phyloP scores from a whole-genome alignment of 2,888 invertebrate species.

The Scaptomyza reducta region DNA sequence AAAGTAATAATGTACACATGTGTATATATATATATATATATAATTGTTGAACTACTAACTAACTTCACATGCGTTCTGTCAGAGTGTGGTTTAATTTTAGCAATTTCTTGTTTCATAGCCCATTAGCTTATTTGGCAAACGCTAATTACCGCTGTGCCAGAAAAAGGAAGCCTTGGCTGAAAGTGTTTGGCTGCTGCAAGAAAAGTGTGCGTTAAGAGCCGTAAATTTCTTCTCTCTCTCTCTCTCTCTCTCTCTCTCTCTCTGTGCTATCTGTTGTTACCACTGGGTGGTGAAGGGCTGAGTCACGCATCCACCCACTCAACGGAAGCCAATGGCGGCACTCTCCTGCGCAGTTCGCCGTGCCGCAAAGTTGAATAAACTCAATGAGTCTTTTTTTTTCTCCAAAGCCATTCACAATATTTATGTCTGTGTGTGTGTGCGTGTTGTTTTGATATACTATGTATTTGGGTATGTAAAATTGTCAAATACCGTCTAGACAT shows the following conservation, averaged over 20 bases:
- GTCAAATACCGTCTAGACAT: constrained; percentile 76
- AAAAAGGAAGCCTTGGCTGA: constrained; percentile 26
- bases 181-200: constrained; percentile 19
- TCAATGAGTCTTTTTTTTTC: constrained; percentile 38
- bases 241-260: background rate
- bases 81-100: background rate
- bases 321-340: too few relatives aligned
- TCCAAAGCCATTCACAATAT: constrained; percentile 40
- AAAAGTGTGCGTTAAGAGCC: constrained; percentile 13
- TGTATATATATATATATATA: too few relatives aligned
- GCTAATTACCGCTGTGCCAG: constrained; percentile 53
- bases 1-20: background rate
- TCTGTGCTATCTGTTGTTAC: constrained; percentile 7
- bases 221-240: constrained; percentile 16
- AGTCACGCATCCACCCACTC: constrained; percentile 16
- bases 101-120: constrained; percentile 12
- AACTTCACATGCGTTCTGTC: background rate
- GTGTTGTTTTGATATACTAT: constrained; percentile 38
- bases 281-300: constrained; percentile 26
- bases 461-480: constrained; percentile 60
- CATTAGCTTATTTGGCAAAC: constrained; percentile 43
- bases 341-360: constrained; percentile 25
- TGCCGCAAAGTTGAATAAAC: constrained; percentile 67
- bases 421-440: constrained; percentile 33
- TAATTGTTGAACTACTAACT: too few relatives aligned